Conservation (phyloP, 1,140 invertebrate genomes). For the Myzus persicae region DNA sequence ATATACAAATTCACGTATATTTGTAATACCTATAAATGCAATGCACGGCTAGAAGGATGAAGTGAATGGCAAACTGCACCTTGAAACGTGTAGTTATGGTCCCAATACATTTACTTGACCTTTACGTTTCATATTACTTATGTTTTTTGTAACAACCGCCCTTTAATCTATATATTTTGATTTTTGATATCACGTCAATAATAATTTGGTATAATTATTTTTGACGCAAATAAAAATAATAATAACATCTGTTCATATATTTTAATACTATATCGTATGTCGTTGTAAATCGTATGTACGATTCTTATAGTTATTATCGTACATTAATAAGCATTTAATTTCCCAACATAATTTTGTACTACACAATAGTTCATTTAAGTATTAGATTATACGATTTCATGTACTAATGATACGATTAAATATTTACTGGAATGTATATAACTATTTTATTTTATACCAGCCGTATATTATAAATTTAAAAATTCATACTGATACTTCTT, state of each 20-base stretch:
- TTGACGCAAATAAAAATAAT: background rate
- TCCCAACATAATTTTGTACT: background rate
- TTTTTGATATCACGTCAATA: background rate
- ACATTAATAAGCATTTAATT: background rate
- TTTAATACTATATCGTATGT: background rate
- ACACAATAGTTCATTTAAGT: background rate
- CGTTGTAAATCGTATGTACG: background rate
- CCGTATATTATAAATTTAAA: background rate
- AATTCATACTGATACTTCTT: background rate
- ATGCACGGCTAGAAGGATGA: background rate
- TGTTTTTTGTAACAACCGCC: background rate
- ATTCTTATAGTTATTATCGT: background rate
- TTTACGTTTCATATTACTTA: background rate
- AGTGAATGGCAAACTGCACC: background rate
- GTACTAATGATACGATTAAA: background rate
- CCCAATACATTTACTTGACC: background rate
- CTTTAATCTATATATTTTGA: too few relatives aligned
- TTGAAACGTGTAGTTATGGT: background rate
- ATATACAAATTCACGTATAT: background rate
- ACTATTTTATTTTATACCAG: background rate
- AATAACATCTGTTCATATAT: background rate
- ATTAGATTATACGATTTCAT: background rate
- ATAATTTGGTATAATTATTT: background rate
- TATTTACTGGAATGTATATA: background rate
- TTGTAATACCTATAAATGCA: conserved; percentile 4